Percentiles rank a stretch among this genome's conserved stretches.
Conservation (phyloP, 30 jellyfish, hydroid and myxozoan genomes). For the Aurelia coerulea region DNA sequence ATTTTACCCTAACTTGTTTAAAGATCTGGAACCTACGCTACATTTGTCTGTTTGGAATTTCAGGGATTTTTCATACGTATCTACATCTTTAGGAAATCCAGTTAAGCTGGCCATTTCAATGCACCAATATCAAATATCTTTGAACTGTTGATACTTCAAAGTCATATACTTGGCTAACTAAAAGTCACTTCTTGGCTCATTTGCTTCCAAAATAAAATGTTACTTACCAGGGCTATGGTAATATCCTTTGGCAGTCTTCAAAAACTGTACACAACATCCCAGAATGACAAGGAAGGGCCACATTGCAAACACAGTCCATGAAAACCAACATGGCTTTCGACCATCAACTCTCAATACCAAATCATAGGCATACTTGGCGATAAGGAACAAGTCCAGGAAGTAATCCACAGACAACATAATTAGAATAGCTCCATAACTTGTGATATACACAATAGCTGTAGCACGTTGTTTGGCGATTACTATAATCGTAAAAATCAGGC, state of each 20-base stretch:
- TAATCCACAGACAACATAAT: conserved; percentile 81
- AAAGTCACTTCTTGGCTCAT: no score
- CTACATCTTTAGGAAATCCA: no score
- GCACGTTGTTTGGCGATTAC: conserved; percentile 51
- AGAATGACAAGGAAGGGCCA: conserved; percentile 85
- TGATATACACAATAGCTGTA: conserved; percentile 74
- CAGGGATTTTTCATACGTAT: no score
- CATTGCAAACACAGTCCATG: conserved; percentile 79
- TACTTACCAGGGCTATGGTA: conserved; percentile 69
- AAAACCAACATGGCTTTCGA: conserved; percentile 89
- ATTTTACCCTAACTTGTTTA: no score
- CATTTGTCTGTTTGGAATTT: no score
- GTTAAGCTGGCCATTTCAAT: no score
- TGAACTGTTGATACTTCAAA: no score
- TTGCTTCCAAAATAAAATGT: neutral
- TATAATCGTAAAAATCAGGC: conserved; percentile 51
- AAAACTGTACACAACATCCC: conserved; percentile 85
- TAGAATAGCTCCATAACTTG: conserved; percentile 85
- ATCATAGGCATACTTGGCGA: conserved; percentile 65
- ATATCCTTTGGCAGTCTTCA: conserved; percentile 83
- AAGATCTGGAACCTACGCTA: no score
- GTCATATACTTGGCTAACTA: no score
- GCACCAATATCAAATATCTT: no score
- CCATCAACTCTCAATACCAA: conserved; percentile 13
- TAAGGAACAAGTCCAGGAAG: conserved; percentile 73